These are phyloP conservation scores for Bryconaethiops microstoma DNA, from an alignment of 2,797 vertebrate species.

Conservation along the genomic window DNA sequence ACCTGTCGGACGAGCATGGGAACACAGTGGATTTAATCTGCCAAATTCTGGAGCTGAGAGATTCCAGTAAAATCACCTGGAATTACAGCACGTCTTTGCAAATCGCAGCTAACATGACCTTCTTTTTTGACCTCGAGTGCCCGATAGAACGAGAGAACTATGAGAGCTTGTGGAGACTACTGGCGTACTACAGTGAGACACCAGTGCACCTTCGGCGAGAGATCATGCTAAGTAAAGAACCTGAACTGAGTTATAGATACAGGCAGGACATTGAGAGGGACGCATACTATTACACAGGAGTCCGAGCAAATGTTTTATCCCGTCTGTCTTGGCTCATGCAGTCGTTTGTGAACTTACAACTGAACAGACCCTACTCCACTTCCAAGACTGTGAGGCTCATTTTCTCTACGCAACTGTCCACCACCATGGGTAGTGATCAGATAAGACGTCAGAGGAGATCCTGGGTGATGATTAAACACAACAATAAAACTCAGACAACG, in stretches of 20 bases:
- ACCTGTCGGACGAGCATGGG: slow-evolving; percentile 88
- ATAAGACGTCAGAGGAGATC: slow-evolving; percentile 61
- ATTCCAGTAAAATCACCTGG: slow-evolving; percentile 72
- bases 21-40: slow-evolving; percentile 84
- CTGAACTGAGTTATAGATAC: slow-evolving; percentile 81
- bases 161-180: slow-evolving; percentile 89
- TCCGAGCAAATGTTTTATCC: slow-evolving; percentile 80
- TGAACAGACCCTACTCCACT: slow-evolving; percentile 85
- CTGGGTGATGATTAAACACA: slow-evolving; percentile 88
- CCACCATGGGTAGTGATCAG: slow-evolving; percentile 65
- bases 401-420: slow-evolving; percentile 77
- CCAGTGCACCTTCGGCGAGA: slow-evolving; percentile 85
- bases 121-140: slow-evolving; percentile 84
- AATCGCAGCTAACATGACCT: slow-evolving; percentile 74
- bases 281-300: slow-evolving; percentile 89
- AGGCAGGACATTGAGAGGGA: slow-evolving; percentile 81
- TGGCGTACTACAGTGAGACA: slow-evolving; percentile 94
- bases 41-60: slow-evolving; percentile 74
- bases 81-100: slow-evolving; percentile 73
- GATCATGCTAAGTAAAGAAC: slow-evolving; percentile 76
- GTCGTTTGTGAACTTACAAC: slow-evolving; percentile 80
- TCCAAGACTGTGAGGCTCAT: slow-evolving; percentile 79
- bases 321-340: slow-evolving; percentile 88
- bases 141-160: slow-evolving; percentile 83
- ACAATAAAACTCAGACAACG: slow-evolving; percentile 64